These are phyloP conservation scores for Homarus americanus DNA, from an alignment of 1,140 invertebrate species.

Conservation along the genomic window DNA sequence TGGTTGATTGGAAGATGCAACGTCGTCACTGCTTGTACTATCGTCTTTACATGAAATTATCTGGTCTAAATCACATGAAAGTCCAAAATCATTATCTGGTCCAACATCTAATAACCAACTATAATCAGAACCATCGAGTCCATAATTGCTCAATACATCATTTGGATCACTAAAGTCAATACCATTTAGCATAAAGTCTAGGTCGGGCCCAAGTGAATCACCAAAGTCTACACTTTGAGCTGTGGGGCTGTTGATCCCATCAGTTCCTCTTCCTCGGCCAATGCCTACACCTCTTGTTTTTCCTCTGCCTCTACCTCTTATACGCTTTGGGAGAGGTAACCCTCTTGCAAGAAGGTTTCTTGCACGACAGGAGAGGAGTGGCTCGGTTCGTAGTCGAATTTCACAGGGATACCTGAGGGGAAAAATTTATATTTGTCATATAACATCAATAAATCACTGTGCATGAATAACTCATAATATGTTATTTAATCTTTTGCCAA, in stretches of 20 bases:
- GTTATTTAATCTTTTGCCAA: too few relatives aligned
- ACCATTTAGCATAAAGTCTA: slow-evolving; percentile 68
- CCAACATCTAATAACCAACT: slow-evolving; percentile 72
- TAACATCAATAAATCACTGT: neutral
- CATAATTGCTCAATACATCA: slow-evolving; percentile 68
- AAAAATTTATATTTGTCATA: slow-evolving; percentile 5
- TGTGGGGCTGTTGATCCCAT: slow-evolving; percentile 37
- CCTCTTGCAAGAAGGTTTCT: slow-evolving; percentile 72
- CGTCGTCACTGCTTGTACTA: slow-evolving; percentile 72
- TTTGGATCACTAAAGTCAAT: slow-evolving; percentile 71
- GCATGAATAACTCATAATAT: neutral
- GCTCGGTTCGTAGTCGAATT: slow-evolving; percentile 89
- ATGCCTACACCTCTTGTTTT: slow-evolving; percentile 53
- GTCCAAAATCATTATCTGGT: slow-evolving; percentile 71
- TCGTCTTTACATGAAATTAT: slow-evolving; percentile 69
- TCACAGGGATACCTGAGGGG: slow-evolving; percentile 83
- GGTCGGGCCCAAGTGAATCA: slow-evolving; percentile 53
- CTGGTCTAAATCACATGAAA: slow-evolving; percentile 67
- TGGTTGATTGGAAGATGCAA: slow-evolving; percentile 61
- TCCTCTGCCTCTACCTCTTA: slow-evolving; percentile 60
- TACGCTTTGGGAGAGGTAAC: slow-evolving; percentile 64
- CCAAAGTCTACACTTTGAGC: slow-evolving; percentile 37
- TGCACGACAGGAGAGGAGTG: slow-evolving; percentile 87
- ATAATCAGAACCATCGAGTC: slow-evolving; percentile 66
- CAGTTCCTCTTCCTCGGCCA: slow-evolving; percentile 49